Conservation (phyloP, 2,888 invertebrate species). For the Andricus quercusramuli region DNA sequence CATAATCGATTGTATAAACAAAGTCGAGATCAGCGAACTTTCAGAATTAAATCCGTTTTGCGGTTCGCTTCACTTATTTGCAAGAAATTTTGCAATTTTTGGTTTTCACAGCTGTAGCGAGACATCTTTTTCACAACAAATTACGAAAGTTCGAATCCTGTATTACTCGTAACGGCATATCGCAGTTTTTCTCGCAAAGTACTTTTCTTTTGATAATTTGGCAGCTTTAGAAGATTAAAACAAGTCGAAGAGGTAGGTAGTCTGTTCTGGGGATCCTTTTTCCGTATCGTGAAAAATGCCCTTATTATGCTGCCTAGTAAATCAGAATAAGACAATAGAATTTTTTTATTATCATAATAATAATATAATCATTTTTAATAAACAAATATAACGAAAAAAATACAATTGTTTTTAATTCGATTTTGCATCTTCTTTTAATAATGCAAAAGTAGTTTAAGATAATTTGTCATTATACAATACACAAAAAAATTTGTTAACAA, state of each 20-base stretch:
- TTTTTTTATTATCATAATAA: neutral
- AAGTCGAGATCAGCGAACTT: neutral
- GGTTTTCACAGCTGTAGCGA: constrained; percentile 49
- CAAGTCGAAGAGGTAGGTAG: constrained; percentile 99
- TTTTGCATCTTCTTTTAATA: too few relatives aligned
- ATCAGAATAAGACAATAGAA: constrained; percentile 14
- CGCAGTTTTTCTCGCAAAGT: constrained; percentile 96
- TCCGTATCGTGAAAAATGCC: constrained; percentile 98
- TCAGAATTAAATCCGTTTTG: constrained; percentile 14
- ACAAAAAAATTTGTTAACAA: too few relatives aligned
- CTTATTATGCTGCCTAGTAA: constrained; percentile 93
- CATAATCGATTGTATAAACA: neutral
- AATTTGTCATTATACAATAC: too few relatives aligned
- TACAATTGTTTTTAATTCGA: too few relatives aligned
- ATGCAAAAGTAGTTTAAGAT: too few relatives aligned
- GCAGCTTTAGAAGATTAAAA: constrained; percentile 98
- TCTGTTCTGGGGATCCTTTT: constrained; percentile 95
- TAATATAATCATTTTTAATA: constrained; percentile 4
- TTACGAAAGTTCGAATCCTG: constrained; percentile 99
- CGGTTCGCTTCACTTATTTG: constrained; percentile 46
- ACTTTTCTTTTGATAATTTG: constrained; percentile 98
- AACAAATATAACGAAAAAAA: neutral
- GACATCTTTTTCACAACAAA: constrained; percentile 36
- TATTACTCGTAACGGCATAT: constrained; percentile 98
- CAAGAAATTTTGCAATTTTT: constrained; percentile 50